Percentiles rank a stretch among this genome's conserved stretches.
phyloP scores from a whole-genome alignment of 2,888 invertebrate genomes.

The Gerosis bhagava region DNA sequence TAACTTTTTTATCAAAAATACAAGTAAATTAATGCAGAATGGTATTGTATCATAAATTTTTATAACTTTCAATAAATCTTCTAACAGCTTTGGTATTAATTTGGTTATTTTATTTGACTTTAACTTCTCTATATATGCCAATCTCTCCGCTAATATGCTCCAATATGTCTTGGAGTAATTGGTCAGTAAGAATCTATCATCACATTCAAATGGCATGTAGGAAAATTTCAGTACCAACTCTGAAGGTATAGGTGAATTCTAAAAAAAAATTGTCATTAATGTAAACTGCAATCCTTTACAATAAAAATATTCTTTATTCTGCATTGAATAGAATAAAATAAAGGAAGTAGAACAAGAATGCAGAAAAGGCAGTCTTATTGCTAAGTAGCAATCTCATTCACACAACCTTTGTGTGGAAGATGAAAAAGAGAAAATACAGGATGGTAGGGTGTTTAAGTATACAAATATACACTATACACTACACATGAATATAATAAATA shows the following conservation, averaged over 20 bases:
- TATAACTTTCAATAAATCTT: constrained; percentile 53
- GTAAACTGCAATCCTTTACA: no score
- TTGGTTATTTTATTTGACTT: constrained; percentile 51
- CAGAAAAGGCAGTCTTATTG: no score
- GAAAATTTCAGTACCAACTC: constrained; percentile 64
- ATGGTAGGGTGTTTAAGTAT: no score
- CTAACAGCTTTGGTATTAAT: constrained; percentile 53
- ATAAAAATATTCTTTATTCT: no score
- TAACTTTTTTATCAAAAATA: constrained; percentile 59
- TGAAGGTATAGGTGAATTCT: constrained; percentile 52
- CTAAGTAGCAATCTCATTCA: no score
- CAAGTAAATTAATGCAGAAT: constrained; percentile 52
- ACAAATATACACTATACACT: no score
- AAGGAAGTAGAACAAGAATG: no score
- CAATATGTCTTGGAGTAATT: constrained; percentile 68
- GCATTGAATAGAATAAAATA: no score
- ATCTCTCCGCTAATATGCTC: constrained; percentile 59
- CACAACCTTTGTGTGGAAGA: no score
- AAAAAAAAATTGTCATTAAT: constrained; percentile 40
- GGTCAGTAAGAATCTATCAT: constrained; percentile 44
- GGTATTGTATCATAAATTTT: constrained; percentile 53
- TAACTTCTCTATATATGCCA: constrained; percentile 57
- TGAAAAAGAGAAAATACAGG: no score
- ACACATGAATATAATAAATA: no score
- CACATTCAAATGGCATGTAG: constrained; percentile 60